Conservation (phyloP, 2,888 invertebrate species). For the Drosophila acutilabella region DNA sequence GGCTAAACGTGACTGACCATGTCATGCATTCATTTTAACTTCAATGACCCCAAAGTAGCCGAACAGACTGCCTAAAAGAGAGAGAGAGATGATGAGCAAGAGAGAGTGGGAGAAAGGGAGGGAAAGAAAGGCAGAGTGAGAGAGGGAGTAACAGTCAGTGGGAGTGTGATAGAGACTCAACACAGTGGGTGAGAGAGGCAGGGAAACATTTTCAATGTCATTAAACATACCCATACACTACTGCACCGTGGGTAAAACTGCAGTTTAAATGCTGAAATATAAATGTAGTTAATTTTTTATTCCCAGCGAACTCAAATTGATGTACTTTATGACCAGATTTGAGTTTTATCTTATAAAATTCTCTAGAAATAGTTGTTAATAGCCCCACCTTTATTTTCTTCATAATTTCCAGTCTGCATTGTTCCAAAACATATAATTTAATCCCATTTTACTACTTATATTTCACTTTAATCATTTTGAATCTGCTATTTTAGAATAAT, state of each 20-base stretch:
- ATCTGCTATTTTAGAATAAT: too few species aligned
- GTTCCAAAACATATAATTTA: too few species aligned
- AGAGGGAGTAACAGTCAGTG: neutral
- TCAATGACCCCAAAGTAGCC: constrained; percentile 66
- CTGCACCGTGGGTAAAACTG: neutral
- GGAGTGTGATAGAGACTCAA: neutral
- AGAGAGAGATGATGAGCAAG: neutral
- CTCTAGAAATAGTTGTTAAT: too few species aligned
- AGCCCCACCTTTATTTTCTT: too few species aligned
- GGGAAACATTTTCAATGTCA: constrained; percentile 64
- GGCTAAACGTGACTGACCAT: constrained; percentile 52
- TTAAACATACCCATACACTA: constrained; percentile 34
- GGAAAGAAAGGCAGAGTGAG: neutral
- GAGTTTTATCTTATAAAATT: too few species aligned
- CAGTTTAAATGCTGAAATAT: neutral
- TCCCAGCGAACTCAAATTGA: too few species aligned
- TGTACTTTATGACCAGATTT: too few species aligned
- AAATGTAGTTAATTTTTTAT: neutral
- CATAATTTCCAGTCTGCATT: too few species aligned
- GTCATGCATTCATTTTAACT: constrained; percentile 70
- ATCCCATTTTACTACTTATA: too few species aligned
- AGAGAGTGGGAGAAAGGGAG: neutral
- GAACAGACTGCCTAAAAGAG: constrained; percentile 36
- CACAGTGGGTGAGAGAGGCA: constrained; percentile 18
- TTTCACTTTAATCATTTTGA: too few species aligned